A percentile compares a stretch with the other conserved stretches of the same genome.
Evolutionary conservation across 64 coral and sea anemone genomes (phyloP).

Genomic region (Stylophora pistillata): DNA sequence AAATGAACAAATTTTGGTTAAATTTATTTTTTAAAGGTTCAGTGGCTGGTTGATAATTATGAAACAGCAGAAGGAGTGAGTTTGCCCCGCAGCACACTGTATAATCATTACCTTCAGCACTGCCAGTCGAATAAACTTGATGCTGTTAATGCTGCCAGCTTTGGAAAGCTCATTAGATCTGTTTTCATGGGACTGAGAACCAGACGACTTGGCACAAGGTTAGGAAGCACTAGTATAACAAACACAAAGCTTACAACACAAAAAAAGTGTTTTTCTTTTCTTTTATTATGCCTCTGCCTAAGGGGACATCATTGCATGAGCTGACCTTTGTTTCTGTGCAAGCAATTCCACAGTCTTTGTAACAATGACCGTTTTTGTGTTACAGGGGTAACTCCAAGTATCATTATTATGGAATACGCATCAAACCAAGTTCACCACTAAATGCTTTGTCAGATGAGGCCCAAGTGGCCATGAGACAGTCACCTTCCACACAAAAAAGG

Average conservation of each 20-base stretch:
- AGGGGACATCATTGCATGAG: too few relatives aligned
- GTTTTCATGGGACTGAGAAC: conserved; percentile 96
- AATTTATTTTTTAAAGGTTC: conserved; percentile 62
- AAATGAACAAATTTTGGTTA: neutral
- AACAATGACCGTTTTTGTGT: neutral
- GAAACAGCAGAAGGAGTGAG: conserved; percentile 98
- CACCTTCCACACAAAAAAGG: conserved; percentile 99
- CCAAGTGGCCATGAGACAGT: conserved; percentile 96
- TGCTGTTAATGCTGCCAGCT: conserved; percentile 97
- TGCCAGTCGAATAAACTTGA: conserved; percentile 96
- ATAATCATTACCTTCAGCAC: conserved; percentile 92
- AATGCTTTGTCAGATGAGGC: conserved; percentile 95
- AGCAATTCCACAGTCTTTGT: too few relatives aligned
- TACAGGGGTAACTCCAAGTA: conserved; percentile 98
- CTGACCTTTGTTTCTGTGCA: too few relatives aligned
- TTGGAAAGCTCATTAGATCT: conserved; percentile 98
- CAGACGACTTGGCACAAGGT: conserved; percentile 96
- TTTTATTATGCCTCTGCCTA: neutral
- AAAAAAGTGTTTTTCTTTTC: neutral
- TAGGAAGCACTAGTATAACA: neutral
- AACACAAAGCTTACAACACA: too few relatives aligned
- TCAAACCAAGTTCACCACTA: conserved; percentile 91
- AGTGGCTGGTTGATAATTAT: conserved; percentile 98
- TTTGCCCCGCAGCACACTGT: conserved; percentile 90
- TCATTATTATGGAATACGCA: conserved; percentile 99